Base-by-base conservation (phyloP, 1,140 invertebrate genomes). In the Drosophila ogumai region DNA sequence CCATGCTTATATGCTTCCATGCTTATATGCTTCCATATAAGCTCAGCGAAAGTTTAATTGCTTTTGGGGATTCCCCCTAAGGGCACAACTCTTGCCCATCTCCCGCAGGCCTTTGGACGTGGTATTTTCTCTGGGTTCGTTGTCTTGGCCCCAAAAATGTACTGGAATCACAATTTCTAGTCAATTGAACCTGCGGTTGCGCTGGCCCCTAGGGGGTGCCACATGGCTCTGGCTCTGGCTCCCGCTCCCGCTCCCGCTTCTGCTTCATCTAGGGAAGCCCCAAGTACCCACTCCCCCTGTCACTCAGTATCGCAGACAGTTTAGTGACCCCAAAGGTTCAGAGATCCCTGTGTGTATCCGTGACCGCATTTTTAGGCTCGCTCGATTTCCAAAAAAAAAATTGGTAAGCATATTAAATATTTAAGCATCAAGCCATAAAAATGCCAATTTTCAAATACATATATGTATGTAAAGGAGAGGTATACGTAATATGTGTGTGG, bases 381-480 rank as follows among this genome's bases (percentile, higher is more conserved):
- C 58, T 67, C 60, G 58, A 84, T 76, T 71, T 52, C 41, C 55
- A 34, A 65, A 28, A 38, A 38, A 38, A 61, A 77, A 47, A 67
- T 68, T 59, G 50, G 59, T 44, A 55, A 59, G 32, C 59, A 86
- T 81, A 86, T 85, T 77, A 81, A 85, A 85, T 81, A 85, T 81
- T 85, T 81, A 81, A 65, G 67, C 77, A 59, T 77, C 59, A 78
- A 64, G 46, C 56, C 64, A 68, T 73, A 77, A 81, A 85, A 73
- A 77, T 84, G 58, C 59, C 81, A 84, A 85, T 84, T 77, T 68
- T 55, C 36, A 73, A 77, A 81, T 63, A 56, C 81, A 81, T 40
- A 8, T 15, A 40, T 5, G 2, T 6, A 2, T 47, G 3, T 31
- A 50, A 3, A 22, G 22, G 22, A 28, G 25, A 47, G 25, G 22